Evolutionary conservation across 2,113 vertebrate species (phyloP), one percentile per base, ranked within the genome.

Genomic region (Chinchilla lanigera): DNA sequence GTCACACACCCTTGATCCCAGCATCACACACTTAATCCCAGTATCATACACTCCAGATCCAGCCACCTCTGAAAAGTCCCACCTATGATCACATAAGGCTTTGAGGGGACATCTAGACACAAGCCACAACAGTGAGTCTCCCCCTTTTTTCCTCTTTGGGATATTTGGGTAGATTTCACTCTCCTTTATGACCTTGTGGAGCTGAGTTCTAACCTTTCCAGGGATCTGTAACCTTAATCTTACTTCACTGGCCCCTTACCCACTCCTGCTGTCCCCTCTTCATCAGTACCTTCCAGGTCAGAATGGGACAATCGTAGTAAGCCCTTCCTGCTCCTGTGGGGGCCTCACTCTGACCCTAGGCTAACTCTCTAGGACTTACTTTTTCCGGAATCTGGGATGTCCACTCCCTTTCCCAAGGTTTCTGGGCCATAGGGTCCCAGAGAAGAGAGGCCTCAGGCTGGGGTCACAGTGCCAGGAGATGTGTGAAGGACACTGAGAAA

Each of bases 71-170:
- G 65, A 33, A 67, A 67, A 67, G 14, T 67, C 30, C 63, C 63
- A 67, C 33, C 65, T 16, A n/a, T 35, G 35, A 67, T 67, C 65
- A n/a, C 33, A 65, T 65, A 35, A 67, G 65, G 65, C 33, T 67
- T 67, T 67, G 65, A 67, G 65, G 65, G 33, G 33, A 67, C 33
- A 35, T n/a, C 33, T 67, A 67, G 65, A 67, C 65, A 69, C 17
- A 38, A 69, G 35, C 35, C 67, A 38, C 5, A 19, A n/a, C 65
- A 69, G 98, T 98, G 88, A 98, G 98, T 98, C 86, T 81, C 90
- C 38, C 13, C 2, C 54, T 86, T 97, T 88, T 17, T 95, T 7
- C 93, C 47, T 30, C 52, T 35, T 58, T 24, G 71, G 80, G 3
- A 71, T 26, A 60, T 35, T 54, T 1, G 0, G 20, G 12, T 28